Evolutionary conservation across 2,888 invertebrate species (phyloP).

Genomic region (Andrena trimmerana): DNA sequence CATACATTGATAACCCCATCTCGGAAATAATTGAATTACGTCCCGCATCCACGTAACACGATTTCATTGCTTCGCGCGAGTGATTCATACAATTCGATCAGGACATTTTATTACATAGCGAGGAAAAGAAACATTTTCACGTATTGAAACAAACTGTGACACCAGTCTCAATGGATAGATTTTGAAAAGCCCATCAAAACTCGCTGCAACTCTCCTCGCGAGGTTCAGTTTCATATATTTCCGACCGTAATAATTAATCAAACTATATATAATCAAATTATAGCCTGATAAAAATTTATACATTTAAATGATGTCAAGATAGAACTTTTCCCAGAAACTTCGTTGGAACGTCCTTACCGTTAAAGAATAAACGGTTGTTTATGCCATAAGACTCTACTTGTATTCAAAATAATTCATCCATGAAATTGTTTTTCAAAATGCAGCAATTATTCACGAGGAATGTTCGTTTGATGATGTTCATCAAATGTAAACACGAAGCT

Average conservation of each 20-base stretch:
- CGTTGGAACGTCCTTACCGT: neutral
- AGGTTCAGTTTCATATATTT: neutral
- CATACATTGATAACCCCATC: neutral
- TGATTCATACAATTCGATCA: neutral
- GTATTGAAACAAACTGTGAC: neutral
- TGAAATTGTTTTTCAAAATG: slow-evolving; percentile 1
- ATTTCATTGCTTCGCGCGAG: neutral
- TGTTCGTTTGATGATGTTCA: slow-evolving; percentile 2
- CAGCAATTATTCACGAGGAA: slow-evolving; percentile 1
- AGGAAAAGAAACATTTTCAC: neutral
- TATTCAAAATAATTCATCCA: neutral
- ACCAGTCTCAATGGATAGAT: neutral
- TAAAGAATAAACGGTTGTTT: neutral
- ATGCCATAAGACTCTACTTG: neutral
- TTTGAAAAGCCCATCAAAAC: neutral
- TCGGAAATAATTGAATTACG: slow-evolving; percentile 16
- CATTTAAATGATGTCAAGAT: too few relatives aligned
- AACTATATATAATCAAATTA: too few relatives aligned
- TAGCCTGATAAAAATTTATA: slow-evolving; percentile 1
- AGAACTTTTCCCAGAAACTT: neutral
- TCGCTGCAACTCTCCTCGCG: neutral
- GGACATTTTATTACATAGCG: neutral
- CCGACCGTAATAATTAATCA: neutral
- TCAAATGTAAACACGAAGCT: neutral
- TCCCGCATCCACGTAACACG: neutral